Percentiles rank a stretch among this genome's conserved stretches.
Evolutionary conservation across 2,888 invertebrate species (phyloP).

Genomic region (Habroteleia sp.): DNA sequence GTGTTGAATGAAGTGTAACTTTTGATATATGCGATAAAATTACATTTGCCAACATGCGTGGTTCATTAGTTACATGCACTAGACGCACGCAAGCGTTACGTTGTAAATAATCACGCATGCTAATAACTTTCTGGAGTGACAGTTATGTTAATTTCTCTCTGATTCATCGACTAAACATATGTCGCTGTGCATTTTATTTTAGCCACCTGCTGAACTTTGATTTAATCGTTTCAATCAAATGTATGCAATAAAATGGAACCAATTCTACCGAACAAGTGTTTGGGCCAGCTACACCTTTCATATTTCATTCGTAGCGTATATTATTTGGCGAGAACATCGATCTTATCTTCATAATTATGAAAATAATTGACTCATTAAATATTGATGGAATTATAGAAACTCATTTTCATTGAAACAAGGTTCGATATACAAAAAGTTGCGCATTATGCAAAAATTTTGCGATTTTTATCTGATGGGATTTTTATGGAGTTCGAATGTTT

Average conservation of each 20-base stretch:
- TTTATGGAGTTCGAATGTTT: conserved; percentile 22
- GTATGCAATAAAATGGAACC: conserved; percentile 15
- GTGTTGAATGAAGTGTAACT: conserved; percentile 37
- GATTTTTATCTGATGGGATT: conserved; percentile 26
- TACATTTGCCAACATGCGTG: conserved; percentile 31
- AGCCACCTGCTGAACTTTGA: conserved; percentile 51
- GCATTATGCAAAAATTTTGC: conserved; percentile 24
- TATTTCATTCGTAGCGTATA: conserved; percentile 2
- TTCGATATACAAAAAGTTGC: conserved; percentile 21
- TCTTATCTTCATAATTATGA: conserved; percentile 28
- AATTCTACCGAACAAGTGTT: conserved; percentile 18
- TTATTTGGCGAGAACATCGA: neutral
- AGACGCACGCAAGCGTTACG: conserved; percentile 39
- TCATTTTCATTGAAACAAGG: conserved; percentile 51
- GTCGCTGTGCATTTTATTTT: conserved; percentile 42
- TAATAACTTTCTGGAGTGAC: conserved; percentile 73
- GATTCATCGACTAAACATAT: conserved; percentile 73
- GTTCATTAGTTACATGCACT: conserved; percentile 49
- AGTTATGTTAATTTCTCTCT: conserved; percentile 76
- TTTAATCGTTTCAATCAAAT: conserved; percentile 29
- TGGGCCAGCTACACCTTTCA: conserved; percentile 4
- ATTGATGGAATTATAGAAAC: conserved; percentile 31
- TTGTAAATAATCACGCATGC: conserved; percentile 67
- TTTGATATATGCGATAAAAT: conserved; percentile 42
- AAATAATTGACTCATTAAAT: conserved; percentile 37